A percentile compares a stretch with the other conserved stretches of the same genome.
phyloP scores from a whole-genome alignment of 2,113 vertebrate species.

The Condylura cristata region DNA sequence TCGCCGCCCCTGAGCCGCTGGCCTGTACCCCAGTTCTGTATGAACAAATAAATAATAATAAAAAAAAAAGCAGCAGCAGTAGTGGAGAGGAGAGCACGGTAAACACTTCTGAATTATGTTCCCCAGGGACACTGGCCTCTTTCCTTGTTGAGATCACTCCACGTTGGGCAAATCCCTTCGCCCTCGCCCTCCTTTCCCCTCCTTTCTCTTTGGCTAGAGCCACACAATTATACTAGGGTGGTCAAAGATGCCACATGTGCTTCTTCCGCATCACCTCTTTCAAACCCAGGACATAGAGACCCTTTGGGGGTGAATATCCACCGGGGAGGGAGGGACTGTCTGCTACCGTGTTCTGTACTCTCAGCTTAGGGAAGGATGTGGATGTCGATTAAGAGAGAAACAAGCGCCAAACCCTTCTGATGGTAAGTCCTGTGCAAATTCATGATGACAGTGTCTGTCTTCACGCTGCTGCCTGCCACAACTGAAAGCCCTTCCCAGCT shows the following conservation, averaged over 20 bases:
- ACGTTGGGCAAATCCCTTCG: not conserved
- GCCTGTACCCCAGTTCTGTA: no score
- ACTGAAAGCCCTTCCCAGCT: not conserved
- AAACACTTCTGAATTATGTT: constrained; percentile 23
- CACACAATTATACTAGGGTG: not conserved
- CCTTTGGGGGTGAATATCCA: not conserved
- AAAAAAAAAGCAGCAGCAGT: not conserved
- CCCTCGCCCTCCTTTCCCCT: not conserved
- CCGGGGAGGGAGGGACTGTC: not conserved
- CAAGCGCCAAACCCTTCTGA: not conserved
- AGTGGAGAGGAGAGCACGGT: not conserved
- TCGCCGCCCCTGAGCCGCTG: no score
- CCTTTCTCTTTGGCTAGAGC: not conserved
- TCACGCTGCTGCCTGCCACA: not conserved
- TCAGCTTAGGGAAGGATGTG: not conserved
- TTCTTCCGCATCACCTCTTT: not conserved
- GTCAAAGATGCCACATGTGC: not conserved
- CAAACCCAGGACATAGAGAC: not conserved
- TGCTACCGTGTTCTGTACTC: not conserved
- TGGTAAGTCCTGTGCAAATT: not conserved
- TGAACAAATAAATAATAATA: no score
- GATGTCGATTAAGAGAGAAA: not conserved
- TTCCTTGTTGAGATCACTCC: not conserved
- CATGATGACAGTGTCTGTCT: constrained; percentile 10
- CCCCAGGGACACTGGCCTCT: not conserved